Evolutionary conservation across 2,888 invertebrate species (phyloP).

Genomic region (Drosophila merina): DNA sequence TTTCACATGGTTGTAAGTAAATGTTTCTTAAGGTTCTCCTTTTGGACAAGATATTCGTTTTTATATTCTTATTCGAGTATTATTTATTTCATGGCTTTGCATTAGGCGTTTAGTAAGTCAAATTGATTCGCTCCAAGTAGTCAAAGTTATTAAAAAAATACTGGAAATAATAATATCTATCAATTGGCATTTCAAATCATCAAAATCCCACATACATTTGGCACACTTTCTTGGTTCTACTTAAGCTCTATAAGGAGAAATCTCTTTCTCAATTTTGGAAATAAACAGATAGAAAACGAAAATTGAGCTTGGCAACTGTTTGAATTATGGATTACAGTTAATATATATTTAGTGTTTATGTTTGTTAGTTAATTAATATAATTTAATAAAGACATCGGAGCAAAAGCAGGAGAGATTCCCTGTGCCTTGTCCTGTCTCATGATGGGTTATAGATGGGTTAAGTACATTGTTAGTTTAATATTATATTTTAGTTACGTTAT

Average conservation of each 20-base stretch:
- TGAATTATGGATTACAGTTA: constrained; percentile 14
- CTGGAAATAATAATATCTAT: constrained; percentile 27
- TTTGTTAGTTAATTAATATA: constrained; percentile 14
- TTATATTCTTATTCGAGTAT: constrained; percentile 37
- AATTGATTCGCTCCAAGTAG: constrained; percentile 27
- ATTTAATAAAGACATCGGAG: constrained; percentile 9
- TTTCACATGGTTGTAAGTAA: constrained; percentile 72
- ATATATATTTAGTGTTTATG: constrained; percentile 12
- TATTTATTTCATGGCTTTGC: constrained; percentile 13
- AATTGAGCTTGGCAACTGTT: constrained; percentile 37
- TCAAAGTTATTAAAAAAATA: constrained; percentile 12
- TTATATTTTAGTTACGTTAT: constrained; percentile 15
- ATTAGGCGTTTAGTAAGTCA: constrained; percentile 23
- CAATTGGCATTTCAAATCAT: constrained; percentile 35
- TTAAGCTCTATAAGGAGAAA: constrained; percentile 24
- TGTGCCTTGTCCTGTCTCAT: not conserved
- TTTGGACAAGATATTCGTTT: constrained; percentile 63
- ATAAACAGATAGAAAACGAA: constrained; percentile 13
- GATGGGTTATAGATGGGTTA: constrained; percentile 36
- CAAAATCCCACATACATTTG: constrained; percentile 36
- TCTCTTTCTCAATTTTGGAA: constrained; percentile 10
- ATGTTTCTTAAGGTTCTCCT: constrained; percentile 50
- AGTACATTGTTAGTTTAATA: constrained; percentile 34
- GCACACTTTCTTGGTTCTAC: constrained; percentile 42
- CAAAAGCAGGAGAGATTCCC: not conserved